phyloP scores from a whole-genome alignment of 2,113 vertebrate genomes.

The Neopipo cinnamomea region DNA sequence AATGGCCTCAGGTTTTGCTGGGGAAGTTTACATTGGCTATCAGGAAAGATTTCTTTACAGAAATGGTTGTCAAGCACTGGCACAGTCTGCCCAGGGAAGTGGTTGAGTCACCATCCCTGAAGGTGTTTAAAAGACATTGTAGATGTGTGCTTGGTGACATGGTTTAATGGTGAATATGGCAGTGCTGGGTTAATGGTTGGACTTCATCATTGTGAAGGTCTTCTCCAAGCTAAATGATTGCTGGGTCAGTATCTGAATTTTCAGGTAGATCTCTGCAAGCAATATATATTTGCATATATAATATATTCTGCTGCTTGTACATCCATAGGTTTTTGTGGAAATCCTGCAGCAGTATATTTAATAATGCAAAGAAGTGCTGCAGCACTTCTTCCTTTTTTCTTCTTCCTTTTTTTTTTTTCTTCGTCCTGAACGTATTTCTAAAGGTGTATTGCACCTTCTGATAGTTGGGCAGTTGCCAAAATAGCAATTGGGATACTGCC shows the following conservation, averaged over 20 bases:
- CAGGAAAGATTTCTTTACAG: not conserved
- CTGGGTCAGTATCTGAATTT: not conserved
- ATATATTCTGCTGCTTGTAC: not conserved
- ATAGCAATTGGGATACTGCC: slow-evolving; percentile 24
- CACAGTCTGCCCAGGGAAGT: not conserved
- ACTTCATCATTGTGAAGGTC: not conserved
- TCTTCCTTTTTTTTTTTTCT: too few species aligned
- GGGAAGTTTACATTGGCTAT: not conserved
- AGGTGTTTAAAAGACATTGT: not conserved
- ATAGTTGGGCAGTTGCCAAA: not conserved
- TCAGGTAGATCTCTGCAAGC: not conserved
- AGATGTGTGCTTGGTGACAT: not conserved
- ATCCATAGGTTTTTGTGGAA: not conserved
- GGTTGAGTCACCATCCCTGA: not conserved
- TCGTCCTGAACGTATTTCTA: not conserved
- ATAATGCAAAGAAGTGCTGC: slow-evolving; percentile 24
- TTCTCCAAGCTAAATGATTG: not conserved
- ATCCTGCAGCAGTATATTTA: slow-evolving; percentile 17
- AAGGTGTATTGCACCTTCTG: slow-evolving; percentile 37
- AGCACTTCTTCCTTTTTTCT: not conserved
- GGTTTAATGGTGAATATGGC: not conserved
- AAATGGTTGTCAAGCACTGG: not conserved
- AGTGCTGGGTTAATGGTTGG: not conserved
- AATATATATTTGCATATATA: too few species aligned
- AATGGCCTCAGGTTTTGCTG: not conserved